A percentile compares a stretch with the other conserved stretches of the same genome.
These are phyloP conservation scores for Salticus scenicus DNA, from an alignment of 2,888 invertebrate genomes.

Conservation along the genomic window DNA sequence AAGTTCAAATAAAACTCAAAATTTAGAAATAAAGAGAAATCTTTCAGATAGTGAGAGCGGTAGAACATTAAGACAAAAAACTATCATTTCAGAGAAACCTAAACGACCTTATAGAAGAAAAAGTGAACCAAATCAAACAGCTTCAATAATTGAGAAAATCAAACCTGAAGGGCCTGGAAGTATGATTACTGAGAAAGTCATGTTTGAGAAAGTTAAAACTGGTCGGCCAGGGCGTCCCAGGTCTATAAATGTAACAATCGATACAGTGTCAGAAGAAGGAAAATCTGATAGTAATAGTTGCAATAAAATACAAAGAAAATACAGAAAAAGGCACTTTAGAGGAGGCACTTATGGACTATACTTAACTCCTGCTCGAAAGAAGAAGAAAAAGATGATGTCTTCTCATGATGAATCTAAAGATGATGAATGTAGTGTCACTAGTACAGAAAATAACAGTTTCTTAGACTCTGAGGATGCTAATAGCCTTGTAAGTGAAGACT, in stretches of 20 bases:
- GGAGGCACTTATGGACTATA: constrained; percentile 65
- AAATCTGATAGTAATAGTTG: constrained; percentile 1
- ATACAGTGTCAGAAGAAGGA: background rate
- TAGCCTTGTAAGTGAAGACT: constrained; percentile 61
- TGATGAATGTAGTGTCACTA: constrained; percentile 54
- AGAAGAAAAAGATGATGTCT: constrained; percentile 28
- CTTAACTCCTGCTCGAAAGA: constrained; percentile 43
- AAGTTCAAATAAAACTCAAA: too few species aligned
- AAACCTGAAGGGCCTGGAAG: background rate
- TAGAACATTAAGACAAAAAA: background rate
- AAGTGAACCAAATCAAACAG: background rate
- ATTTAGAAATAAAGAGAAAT: background rate
- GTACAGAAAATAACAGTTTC: constrained; percentile 67
- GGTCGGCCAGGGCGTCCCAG: background rate
- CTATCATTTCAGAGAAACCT: background rate
- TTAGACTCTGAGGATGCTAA: constrained; percentile 66
- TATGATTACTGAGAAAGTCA: too few species aligned
- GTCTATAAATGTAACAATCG: background rate
- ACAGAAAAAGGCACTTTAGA: constrained; percentile 44
- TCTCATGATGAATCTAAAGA: constrained; percentile 41
- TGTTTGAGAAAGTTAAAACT: too few species aligned
- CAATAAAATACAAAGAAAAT: constrained; percentile 20
- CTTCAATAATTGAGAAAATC: background rate
- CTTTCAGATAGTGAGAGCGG: background rate
- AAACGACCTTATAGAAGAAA: background rate